Base-by-base conservation (phyloP, 2,888 invertebrate species). In the Caenorhabditis japonica region DNA sequence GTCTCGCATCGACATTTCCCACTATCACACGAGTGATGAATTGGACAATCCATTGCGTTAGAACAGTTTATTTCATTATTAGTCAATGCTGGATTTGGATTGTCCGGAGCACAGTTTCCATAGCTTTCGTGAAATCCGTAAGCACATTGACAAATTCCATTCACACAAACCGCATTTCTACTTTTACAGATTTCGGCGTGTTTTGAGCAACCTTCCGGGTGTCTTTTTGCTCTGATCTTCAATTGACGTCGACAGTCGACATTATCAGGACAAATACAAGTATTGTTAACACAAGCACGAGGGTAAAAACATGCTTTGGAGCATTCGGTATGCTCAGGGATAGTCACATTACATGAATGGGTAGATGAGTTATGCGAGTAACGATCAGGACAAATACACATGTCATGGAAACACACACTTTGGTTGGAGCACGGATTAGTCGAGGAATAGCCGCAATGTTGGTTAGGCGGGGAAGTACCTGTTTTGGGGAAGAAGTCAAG, bases 141-240 rank as follows among this genome's bases (percentile, higher is more conserved):
- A 8, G 68, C 23, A 52, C 84, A 84, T 30, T 81, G 75, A 52
- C 84, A 84, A 27, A 71, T 43, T 0, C 73, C 77, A 5, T 76
- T 56, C 2, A 82, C 41, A 61, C 84, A 85, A 34, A 73, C 44
- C 0, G 83, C 84, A 19, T 79, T 62, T 33, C 80, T 76, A 39
- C 62, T 66, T 17, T 77, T 77, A 51, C 84, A 84, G 3, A 61
- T 49, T 12, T 49, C 58, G n/a, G 76, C 74, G 12, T 75, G 77
- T 3, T 80, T 81, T 77, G 46, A 69, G 39, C 69, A 75, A 34
- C 43, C 30, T 34, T 58, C 51, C 0, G 46, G 4, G 38, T 64
- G 55, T 52, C 73, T 38, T 27, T 39, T 58, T 4, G 25, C 25
- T 5, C 68, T 23, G 1, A 21, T 33, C 1, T 15, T n/a, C 23